Evolutionary conservation across 2,888 invertebrate species (phyloP).

Genomic region (Drosophila mimica): DNA sequence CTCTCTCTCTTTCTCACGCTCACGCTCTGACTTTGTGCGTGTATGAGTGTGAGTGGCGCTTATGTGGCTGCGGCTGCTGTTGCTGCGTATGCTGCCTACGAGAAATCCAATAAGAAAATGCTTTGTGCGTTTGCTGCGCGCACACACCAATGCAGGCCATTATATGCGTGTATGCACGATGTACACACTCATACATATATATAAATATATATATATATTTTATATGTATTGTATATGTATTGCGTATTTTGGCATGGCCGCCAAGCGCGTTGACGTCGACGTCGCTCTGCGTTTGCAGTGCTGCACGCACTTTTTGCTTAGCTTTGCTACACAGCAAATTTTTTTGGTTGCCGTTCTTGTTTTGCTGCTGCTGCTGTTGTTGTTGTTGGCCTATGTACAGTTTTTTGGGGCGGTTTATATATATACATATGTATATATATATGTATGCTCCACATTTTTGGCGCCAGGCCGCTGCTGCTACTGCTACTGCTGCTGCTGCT

Average conservation of each 20-base stretch:
- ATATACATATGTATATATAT: not conserved
- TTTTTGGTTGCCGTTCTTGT: constrained; percentile 17
- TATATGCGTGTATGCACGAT: constrained; percentile 69
- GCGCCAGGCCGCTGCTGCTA: constrained; percentile 50
- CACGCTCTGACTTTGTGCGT: constrained; percentile 21
- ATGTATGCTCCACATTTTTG: constrained; percentile 74
- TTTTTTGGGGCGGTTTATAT: constrained; percentile 52
- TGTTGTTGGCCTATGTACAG: constrained; percentile 56
- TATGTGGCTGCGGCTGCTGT: constrained; percentile 54
- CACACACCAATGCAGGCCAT: constrained; percentile 76
- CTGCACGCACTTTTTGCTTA: constrained; percentile 77
- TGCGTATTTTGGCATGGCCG: constrained; percentile 65
- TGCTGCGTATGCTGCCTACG: constrained; percentile 52
- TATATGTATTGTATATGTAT: constrained; percentile 34
- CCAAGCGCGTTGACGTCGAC: constrained; percentile 42
- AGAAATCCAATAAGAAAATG: constrained; percentile 74
- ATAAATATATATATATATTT: not conserved
- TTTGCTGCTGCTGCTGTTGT: constrained; percentile 9
- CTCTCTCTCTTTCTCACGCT: constrained; percentile 15
- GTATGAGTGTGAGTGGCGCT: constrained; percentile 41
- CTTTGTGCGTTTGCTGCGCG: constrained; percentile 61
- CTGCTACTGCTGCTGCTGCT: constrained; percentile 13
- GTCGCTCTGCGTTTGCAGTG: constrained; percentile 50
- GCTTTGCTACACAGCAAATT: constrained; percentile 54
- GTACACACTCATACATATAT: constrained; percentile 11